These are phyloP conservation scores for Habrosyne pyritoides DNA, from an alignment of 2,888 invertebrate genomes.

Conservation along the genomic window DNA sequence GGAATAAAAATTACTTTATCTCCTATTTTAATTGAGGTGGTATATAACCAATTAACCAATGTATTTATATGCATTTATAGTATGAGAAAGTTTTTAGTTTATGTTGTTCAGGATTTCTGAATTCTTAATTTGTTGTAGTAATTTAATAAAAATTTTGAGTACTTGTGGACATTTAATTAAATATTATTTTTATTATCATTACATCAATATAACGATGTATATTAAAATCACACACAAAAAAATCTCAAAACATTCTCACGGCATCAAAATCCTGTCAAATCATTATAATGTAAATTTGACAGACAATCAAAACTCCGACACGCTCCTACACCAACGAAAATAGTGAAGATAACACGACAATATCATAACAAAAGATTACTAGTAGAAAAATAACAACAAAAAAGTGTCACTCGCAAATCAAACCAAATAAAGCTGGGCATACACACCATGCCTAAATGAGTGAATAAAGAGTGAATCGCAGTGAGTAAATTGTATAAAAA, in stretches of 20 bases:
- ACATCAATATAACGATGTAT: slow-evolving; percentile 25
- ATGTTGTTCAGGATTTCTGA: too few species aligned
- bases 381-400: slow-evolving; percentile 62
- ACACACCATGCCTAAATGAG: slow-evolving; percentile 66
- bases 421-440: slow-evolving; percentile 64
- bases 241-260: slow-evolving; percentile 64
- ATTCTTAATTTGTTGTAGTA: too few species aligned
- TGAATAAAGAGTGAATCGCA: slow-evolving; percentile 57
- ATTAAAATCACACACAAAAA: slow-evolving; percentile 31
- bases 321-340: slow-evolving; percentile 57
- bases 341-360: slow-evolving; percentile 63
- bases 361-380: slow-evolving; percentile 65
- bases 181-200: too few species aligned
- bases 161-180: too few species aligned
- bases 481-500: slow-evolving; percentile 78
- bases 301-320: slow-evolving; percentile 76
- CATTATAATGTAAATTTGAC: slow-evolving; percentile 79
- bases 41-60: too few species aligned
- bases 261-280: slow-evolving; percentile 45
- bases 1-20: too few species aligned
- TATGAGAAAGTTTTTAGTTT: too few species aligned
- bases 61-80: too few species aligned
- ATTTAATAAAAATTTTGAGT: too few species aligned
- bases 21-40: too few species aligned
- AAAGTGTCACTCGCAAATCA: slow-evolving; percentile 78